phyloP scores from a whole-genome alignment of 2,888 invertebrate genomes.

The Leptinotarsa juncta region DNA sequence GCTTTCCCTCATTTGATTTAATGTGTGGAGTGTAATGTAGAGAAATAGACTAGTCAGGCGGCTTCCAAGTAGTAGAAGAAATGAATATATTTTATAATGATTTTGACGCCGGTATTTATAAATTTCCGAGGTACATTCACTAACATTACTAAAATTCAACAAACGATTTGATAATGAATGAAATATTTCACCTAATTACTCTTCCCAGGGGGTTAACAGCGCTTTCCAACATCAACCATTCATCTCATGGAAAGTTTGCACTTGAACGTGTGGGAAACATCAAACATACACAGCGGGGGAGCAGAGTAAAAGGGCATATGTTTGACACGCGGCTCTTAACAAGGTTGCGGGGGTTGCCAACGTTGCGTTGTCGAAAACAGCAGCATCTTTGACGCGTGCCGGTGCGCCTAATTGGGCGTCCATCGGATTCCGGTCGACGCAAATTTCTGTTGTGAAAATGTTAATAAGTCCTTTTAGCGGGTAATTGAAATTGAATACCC shows the following conservation, averaged over 20 bases:
- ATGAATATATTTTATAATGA: too few species aligned
- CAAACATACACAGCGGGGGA: conserved; percentile 58
- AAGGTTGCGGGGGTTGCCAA: conserved; percentile 44
- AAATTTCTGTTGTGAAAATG: conserved; percentile 32
- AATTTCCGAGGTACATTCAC: too few species aligned
- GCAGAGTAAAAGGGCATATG: conserved; percentile 51
- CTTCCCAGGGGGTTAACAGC: conserved; percentile 4
- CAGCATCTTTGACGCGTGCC: conserved; percentile 52
- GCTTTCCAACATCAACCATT: conserved; percentile 45
- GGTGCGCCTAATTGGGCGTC: conserved; percentile 51
- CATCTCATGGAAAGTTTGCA: conserved; percentile 54
- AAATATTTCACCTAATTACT: too few species aligned
- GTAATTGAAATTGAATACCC: conserved; percentile 43
- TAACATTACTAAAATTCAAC: too few species aligned
- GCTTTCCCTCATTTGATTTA: too few species aligned
- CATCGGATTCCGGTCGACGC: conserved; percentile 48
- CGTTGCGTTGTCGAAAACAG: conserved; percentile 51
- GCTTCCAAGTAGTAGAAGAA: too few species aligned
- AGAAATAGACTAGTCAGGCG: too few species aligned
- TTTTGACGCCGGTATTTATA: too few species aligned
- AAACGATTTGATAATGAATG: too few species aligned
- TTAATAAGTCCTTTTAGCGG: conserved; percentile 35
- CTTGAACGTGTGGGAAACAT: conserved; percentile 62
- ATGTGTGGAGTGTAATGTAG: too few species aligned
- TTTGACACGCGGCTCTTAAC: conserved; percentile 55